A percentile compares a stretch with the other conserved stretches of the same genome.
phyloP scores from a whole-genome alignment of 2,797 vertebrate genomes.

The Oreochromis mossambicus region DNA sequence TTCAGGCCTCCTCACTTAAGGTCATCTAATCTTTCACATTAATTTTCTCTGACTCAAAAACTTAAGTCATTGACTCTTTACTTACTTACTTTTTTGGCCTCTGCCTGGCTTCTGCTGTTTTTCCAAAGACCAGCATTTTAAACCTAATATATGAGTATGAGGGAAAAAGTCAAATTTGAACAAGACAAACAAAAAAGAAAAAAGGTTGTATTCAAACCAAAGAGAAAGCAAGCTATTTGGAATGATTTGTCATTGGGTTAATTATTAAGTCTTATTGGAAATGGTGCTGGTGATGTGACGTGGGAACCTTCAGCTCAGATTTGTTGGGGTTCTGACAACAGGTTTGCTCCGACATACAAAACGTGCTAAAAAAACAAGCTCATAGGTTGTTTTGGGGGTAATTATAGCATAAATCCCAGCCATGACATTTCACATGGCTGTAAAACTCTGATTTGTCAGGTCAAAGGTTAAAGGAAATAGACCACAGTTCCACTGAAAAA shows the following conservation, averaged over 20 bases:
- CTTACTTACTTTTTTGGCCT: neutral
- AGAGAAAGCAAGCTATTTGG: neutral
- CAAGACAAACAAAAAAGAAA: neutral
- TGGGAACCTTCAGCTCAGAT: neutral
- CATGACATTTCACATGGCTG: neutral
- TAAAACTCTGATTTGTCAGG: neutral
- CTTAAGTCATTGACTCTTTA: neutral
- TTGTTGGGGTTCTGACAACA: neutral
- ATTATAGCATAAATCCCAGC: neutral
- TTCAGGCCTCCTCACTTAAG: neutral
- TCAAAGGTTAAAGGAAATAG: neutral
- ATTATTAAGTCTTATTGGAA: neutral
- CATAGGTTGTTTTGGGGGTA: neutral
- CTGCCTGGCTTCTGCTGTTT: neutral
- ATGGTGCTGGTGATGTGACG: neutral
- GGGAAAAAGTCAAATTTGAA: neutral
- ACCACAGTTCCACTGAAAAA: neutral
- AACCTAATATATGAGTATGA: neutral
- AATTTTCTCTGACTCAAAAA: conserved; percentile 11
- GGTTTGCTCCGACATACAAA: neutral
- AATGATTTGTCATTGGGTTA: neutral
- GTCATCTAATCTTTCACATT: conserved; percentile 14
- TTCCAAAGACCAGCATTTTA: neutral
- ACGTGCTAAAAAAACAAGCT: neutral
- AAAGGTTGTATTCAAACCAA: neutral